Evolutionary conservation across 2,888 invertebrate genomes (phyloP).

Genomic region (Choristoneura rosaceana): DNA sequence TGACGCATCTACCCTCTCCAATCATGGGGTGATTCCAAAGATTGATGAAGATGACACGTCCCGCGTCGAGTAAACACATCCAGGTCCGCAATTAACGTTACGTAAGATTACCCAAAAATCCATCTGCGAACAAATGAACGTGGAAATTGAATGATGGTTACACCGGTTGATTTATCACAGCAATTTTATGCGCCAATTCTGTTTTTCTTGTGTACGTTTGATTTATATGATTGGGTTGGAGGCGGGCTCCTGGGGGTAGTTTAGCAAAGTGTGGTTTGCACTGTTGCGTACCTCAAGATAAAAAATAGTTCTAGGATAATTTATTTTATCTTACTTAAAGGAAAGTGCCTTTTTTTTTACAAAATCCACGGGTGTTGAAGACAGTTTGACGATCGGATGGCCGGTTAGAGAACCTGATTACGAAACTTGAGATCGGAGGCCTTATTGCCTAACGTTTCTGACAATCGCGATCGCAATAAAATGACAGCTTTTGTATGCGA

Average conservation of each 20-base stretch:
- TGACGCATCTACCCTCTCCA: slow-evolving; percentile 20
- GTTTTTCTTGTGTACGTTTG: slow-evolving; percentile 8
- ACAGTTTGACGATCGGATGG: too few relatives aligned
- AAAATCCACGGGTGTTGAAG: too few relatives aligned
- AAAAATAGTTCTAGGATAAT: too few relatives aligned
- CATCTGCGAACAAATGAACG: slow-evolving; percentile 59
- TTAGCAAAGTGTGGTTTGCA: not conserved
- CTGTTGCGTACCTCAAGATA: too few relatives aligned
- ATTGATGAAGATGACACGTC: slow-evolving; percentile 49
- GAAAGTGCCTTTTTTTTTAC: too few relatives aligned
- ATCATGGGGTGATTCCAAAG: slow-evolving; percentile 40
- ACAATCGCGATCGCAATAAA: too few relatives aligned
- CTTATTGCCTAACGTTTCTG: too few relatives aligned
- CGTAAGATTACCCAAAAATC: slow-evolving; percentile 46
- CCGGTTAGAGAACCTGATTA: too few relatives aligned
- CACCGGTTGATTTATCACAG: slow-evolving; percentile 52
- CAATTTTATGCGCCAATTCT: slow-evolving; percentile 20
- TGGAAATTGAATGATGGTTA: slow-evolving; percentile 68
- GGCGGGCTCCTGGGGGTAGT: not conserved
- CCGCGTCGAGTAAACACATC: slow-evolving; percentile 47
- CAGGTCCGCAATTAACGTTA: slow-evolving; percentile 51
- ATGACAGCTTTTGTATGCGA: too few relatives aligned
- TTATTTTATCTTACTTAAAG: too few relatives aligned
- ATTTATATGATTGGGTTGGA: not conserved
- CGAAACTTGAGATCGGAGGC: too few relatives aligned